Conservation (phyloP, 1,140 invertebrate species). For the Drosophila serrata region DNA sequence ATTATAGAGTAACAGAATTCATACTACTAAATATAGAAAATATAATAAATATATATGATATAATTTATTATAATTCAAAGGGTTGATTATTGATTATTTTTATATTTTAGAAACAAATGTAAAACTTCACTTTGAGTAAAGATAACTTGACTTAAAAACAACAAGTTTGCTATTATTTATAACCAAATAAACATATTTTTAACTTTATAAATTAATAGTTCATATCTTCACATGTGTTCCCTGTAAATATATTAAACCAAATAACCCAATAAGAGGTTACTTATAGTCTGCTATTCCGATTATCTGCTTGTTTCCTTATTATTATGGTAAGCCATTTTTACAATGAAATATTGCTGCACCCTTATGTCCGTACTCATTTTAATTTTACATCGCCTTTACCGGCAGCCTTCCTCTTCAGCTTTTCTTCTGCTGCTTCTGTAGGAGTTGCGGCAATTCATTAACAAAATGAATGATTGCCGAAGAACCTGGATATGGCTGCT, state of each 20-base stretch:
- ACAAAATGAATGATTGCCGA: slow-evolving; percentile 77
- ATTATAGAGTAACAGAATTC: background rate
- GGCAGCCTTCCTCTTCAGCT: background rate
- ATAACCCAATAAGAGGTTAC: background rate
- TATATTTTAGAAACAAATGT: background rate
- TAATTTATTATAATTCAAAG: background rate
- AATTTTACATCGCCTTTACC: slow-evolving; percentile 23
- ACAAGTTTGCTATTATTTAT: background rate
- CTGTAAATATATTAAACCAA: too few relatives aligned
- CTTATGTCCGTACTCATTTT: slow-evolving; percentile 28
- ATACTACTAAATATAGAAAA: background rate
- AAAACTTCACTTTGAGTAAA: background rate
- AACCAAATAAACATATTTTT: too few relatives aligned
- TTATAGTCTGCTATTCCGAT: background rate
- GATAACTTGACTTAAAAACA: background rate
- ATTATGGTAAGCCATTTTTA: slow-evolving; percentile 39
- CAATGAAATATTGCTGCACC: slow-evolving; percentile 39
- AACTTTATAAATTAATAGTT: background rate
- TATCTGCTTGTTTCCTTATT: slow-evolving; percentile 1
- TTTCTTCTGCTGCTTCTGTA: background rate
- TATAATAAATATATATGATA: background rate
- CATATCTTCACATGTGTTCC: too few relatives aligned
- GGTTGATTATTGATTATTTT: background rate
- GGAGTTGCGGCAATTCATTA: slow-evolving; percentile 70
- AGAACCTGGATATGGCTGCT: slow-evolving; percentile 53